Conservation (phyloP, 2,888 invertebrate species). For the Esperia sulphurella region DNA sequence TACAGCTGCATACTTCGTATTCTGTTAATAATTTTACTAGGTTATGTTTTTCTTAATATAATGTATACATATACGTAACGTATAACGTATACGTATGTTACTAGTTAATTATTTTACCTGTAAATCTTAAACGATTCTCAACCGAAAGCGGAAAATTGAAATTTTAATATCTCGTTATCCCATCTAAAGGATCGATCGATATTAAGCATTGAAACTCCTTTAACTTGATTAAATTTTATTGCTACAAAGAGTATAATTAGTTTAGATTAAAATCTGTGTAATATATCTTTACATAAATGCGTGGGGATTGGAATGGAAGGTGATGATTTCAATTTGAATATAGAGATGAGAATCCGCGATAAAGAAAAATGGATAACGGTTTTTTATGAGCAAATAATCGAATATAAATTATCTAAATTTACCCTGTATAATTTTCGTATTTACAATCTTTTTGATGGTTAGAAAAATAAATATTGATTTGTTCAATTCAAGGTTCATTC, state of each 20-base stretch:
- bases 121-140: neutral
- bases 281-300: constrained; percentile 17
- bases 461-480: no score
- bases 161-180: constrained; percentile 36
- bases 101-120: neutral
- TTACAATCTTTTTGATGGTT: no score
- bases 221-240: constrained; percentile 56
- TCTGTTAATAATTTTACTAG: no score
- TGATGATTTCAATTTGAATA: neutral
- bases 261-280: constrained; percentile 28
- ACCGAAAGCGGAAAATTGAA: constrained; percentile 22
- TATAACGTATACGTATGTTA: neutral
- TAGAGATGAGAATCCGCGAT: no score
- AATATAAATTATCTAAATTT: no score
- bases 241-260: constrained; percentile 49
- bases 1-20: no score
- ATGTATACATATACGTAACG: no score
- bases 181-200: constrained; percentile 34
- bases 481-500: no score
- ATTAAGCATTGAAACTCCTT: constrained; percentile 29
- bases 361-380: no score
- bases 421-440: no score
- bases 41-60: no score
- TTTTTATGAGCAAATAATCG: no score
- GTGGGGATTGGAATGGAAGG: constrained; percentile 5